Evolutionary conservation across 2,113 vertebrate genomes (phyloP).

Genomic region (Orthonyx spaldingii): DNA sequence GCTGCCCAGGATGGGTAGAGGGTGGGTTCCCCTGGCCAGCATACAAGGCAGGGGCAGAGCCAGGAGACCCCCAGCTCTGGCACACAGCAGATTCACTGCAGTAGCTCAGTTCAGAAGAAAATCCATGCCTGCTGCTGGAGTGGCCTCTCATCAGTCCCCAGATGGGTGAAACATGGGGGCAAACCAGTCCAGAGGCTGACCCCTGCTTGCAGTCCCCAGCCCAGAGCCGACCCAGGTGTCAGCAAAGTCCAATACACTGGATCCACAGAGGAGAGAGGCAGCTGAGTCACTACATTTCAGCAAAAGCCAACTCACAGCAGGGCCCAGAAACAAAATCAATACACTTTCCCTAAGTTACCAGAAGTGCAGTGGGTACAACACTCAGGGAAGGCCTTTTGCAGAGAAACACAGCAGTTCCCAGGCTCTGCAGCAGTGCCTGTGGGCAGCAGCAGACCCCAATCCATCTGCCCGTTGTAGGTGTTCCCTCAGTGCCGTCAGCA

Average conservation of each 20-base stretch:
- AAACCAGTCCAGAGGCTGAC: rapidly evolving
- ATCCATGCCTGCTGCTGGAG: background rate
- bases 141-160: background rate
- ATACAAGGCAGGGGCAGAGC: background rate
- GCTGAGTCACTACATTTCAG: constrained; percentile 32
- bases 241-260: background rate
- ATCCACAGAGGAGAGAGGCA: background rate
- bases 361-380: background rate
- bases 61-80: background rate
- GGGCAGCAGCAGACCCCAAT: background rate
- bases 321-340: constrained; percentile 49
- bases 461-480: background rate
- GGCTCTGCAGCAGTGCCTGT: background rate
- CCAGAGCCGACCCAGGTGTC: background rate
- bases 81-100: background rate
- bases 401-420: background rate
- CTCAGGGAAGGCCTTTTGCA: background rate
- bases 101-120: background rate
- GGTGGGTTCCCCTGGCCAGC: background rate
- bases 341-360: constrained; percentile 22
- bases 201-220: background rate
- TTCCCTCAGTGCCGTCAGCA: background rate
- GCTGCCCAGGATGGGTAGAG: background rate
- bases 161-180: background rate
- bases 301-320: constrained; percentile 31